Conservation (phyloP, 2,113 vertebrate genomes). For the Maccullochella peelii region DNA sequence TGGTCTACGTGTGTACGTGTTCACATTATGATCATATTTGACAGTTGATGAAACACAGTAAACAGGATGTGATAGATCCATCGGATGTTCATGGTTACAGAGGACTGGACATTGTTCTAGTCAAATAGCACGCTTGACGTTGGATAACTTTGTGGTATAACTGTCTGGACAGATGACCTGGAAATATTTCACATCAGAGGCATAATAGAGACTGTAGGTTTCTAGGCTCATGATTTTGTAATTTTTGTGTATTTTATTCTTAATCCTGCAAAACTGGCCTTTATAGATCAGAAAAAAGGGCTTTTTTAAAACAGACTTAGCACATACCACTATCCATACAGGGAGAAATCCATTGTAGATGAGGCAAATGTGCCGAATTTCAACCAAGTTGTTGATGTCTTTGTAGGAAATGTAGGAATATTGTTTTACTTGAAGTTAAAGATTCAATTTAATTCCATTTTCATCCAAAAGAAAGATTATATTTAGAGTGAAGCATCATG, state of each 20-base stretch:
- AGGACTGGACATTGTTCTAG: background rate
- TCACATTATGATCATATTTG: slow-evolving; percentile 15
- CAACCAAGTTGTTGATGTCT: background rate
- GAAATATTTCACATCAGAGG: slow-evolving; percentile 1
- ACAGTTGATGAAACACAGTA: slow-evolving; percentile 32
- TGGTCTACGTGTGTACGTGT: background rate
- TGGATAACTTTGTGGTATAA: background rate
- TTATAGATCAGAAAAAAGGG: background rate
- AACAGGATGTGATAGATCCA: slow-evolving; percentile 16
- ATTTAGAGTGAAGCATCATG: background rate
- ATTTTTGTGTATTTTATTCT: background rate
- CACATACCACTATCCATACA: background rate
- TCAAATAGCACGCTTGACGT: slow-evolving; percentile 5
- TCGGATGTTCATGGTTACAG: background rate
- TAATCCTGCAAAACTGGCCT: background rate
- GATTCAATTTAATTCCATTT: background rate
- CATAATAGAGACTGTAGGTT: background rate
- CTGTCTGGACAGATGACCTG: slow-evolving; percentile 49
- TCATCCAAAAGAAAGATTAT: background rate
- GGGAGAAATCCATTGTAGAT: background rate
- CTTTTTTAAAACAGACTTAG: background rate
- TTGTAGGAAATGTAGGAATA: background rate
- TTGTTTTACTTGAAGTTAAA: background rate
- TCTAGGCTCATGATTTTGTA: background rate
- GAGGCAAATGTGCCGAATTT: background rate